These are phyloP conservation scores for Xyrauchen texanus DNA, from an alignment of 2,113 vertebrate species.

Conservation along the genomic window DNA sequence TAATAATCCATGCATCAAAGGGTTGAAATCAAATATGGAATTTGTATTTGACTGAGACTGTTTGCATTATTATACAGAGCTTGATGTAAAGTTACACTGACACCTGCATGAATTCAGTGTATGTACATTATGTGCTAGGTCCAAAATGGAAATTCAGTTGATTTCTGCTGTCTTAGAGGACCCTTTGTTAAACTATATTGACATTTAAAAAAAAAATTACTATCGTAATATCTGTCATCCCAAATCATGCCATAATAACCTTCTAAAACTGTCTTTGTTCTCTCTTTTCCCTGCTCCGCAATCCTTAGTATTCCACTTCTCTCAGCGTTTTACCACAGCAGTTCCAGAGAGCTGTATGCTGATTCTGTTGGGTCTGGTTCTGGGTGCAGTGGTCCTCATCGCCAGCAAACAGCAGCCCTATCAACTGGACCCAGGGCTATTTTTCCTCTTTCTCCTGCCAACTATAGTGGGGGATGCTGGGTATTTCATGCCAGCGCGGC, in stretches of 20 bases:
- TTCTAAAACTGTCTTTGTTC: neutral
- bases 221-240: neutral
- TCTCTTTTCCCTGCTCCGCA: neutral
- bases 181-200: neutral
- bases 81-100: too few relatives aligned
- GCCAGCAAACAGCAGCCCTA: slow-evolving; percentile 92
- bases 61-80: too few relatives aligned
- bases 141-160: neutral
- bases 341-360: slow-evolving; percentile 95
- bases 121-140: neutral
- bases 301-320: slow-evolving; percentile 90
- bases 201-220: neutral
- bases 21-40: too few relatives aligned
- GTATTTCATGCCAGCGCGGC: slow-evolving; percentile 94
- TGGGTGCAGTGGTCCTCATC: slow-evolving; percentile 88
- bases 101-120: too few relatives aligned
- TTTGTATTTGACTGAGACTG: too few relatives aligned
- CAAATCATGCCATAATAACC: neutral
- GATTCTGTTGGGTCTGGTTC: slow-evolving; percentile 91
- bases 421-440: slow-evolving; percentile 92
- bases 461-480: slow-evolving; percentile 94
- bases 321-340: slow-evolving; percentile 88
- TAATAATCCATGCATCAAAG: too few relatives aligned
- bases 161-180: neutral
- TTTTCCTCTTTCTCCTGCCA: slow-evolving; percentile 95